Evolutionary conservation across 2,888 invertebrate genomes (phyloP), one percentile per base, ranked within the genome.

Genomic region (Drosophila bunnanda): DNA sequence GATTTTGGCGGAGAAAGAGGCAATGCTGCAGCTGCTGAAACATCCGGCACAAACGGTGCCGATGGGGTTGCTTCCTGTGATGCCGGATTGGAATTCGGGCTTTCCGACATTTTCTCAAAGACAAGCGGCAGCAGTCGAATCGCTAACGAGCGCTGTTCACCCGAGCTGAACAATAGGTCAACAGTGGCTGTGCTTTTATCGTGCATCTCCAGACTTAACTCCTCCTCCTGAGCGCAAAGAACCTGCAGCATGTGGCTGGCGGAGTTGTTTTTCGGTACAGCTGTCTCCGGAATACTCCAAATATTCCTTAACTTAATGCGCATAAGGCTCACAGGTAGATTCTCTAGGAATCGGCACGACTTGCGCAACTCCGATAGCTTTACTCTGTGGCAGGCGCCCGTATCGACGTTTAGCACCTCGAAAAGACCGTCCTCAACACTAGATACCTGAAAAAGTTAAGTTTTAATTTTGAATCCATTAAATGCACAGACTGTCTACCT

Each of bases 381-480:
- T 15, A 79, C 76, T 0, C 13, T 13, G 32, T 76, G 55, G 1
- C 15, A 25, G 2, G 55, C 41, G 2, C 77, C 81, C 1, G 62
- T 73, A 28, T 88, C 84, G 13, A 88, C 59, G 48, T 85, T 79
- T 1, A 34, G n/a, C 1, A 88, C 84, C 10, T 2, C 8, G n/a
- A 55, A 80, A 1, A 7, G 6, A 13, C 30, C 55, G 2, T 44
- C 36, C 0, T 54, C 30, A 3, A 4, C 0, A 1, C 30, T 34
- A 17, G 46, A 50, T 5, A 82, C 28, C 82, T 82, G 32, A 3
- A 13, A 22, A 5, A 2, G 10, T 4, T 2, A 9, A 13, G 8
- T n/a, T 30, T 6, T 4, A 34, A n/a, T 8, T 4, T 38, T 0
- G 22, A 36, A 41, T 13, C 2, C 2, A 7, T 15, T 22, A 15